Percentiles rank a stretch among this genome's conserved stretches.
Evolutionary conservation across 2,888 invertebrate genomes (phyloP).

Genomic region (Drosophila prostipennis): DNA sequence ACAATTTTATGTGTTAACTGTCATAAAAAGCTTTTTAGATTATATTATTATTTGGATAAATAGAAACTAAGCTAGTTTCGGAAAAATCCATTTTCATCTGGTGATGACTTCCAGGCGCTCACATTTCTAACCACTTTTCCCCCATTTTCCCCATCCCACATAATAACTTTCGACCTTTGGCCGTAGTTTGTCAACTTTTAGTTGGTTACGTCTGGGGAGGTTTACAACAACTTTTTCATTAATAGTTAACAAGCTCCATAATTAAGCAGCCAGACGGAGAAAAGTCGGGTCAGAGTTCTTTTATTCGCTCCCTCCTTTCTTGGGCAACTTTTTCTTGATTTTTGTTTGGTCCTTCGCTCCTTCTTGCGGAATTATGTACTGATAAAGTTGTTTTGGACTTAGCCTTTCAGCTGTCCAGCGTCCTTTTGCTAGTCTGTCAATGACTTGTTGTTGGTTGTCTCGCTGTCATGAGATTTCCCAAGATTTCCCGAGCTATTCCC

Average conservation of each 20-base stretch:
- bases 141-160: not conserved
- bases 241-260: conserved; percentile 80
- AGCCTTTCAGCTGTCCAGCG: not conserved
- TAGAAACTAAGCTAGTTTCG: not conserved
- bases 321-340: conserved; percentile 14
- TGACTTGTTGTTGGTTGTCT: conserved; percentile 61
- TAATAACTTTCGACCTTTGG: conserved; percentile 20
- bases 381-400: conserved; percentile 56
- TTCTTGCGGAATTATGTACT: conserved; percentile 48
- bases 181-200: conserved; percentile 48
- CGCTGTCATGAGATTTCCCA: conserved; percentile 58
- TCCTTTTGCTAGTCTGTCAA: conserved; percentile 50
- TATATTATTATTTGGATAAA: not conserved
- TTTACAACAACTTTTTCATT: conserved; percentile 75
- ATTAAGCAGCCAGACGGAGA: conserved; percentile 61
- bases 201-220: conserved; percentile 37
- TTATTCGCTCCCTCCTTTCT: conserved; percentile 15
- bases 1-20: not conserved
- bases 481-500: conserved; percentile 45
- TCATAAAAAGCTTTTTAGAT: not conserved
- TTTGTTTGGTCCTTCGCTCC: conserved; percentile 25
- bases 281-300: conserved; percentile 19
- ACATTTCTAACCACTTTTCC: not conserved
- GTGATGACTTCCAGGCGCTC: not conserved
- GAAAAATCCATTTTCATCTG: no score